Evolutionary conservation across 2,888 invertebrate species (phyloP).

Genomic region (Leucophenga montana): DNA sequence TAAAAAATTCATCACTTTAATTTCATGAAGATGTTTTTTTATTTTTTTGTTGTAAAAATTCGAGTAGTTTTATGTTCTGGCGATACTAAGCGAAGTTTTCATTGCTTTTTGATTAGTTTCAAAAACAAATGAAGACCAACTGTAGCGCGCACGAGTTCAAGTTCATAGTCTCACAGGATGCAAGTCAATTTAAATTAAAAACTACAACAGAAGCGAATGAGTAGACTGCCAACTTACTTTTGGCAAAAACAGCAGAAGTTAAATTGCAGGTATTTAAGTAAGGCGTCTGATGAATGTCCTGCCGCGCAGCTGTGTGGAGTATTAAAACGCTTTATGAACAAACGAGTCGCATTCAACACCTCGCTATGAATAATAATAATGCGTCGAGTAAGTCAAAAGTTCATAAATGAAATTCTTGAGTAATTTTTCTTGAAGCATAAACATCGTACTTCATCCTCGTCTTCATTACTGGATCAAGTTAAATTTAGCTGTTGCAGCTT

Average conservation of each 20-base stretch:
- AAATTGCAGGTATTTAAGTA: constrained; percentile 71
- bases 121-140: too few relatives aligned
- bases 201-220: background rate
- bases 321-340: constrained; percentile 50
- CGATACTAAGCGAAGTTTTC: constrained; percentile 52
- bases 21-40: constrained; percentile 2
- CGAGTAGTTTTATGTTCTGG: too few relatives aligned
- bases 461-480: constrained; percentile 61
- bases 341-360: constrained; percentile 1
- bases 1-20: constrained; percentile 31
- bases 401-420: constrained; percentile 58
- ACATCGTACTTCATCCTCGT: background rate
- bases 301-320: constrained; percentile 26
- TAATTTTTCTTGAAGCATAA: constrained; percentile 60
- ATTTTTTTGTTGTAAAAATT: background rate
- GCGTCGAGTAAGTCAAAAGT: constrained; percentile 58
- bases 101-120: constrained; percentile 65
- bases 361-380: constrained; percentile 13
- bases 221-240: constrained; percentile 3
- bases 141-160: background rate
- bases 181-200: constrained; percentile 53
- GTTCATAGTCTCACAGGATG: constrained; percentile 34
- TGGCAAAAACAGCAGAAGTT: constrained; percentile 59
- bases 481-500: too few relatives aligned
- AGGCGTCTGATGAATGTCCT: constrained; percentile 44